phyloP scores from a whole-genome alignment of 2,113 vertebrate species.

The Climacteris rufus region DNA sequence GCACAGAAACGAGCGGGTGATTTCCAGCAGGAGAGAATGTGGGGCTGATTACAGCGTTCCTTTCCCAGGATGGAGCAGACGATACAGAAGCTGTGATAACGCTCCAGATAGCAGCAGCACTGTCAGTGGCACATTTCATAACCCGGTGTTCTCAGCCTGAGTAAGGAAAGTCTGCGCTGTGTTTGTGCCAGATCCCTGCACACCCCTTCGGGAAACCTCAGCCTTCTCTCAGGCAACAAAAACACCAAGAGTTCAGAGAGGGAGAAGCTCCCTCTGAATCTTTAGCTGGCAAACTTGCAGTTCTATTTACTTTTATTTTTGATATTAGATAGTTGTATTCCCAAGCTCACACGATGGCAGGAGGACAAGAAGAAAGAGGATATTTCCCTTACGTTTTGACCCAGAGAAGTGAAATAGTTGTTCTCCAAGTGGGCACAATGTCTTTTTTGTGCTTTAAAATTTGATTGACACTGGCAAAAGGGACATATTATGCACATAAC shows the following conservation, averaged over 20 bases:
- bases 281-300: not conserved
- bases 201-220: not conserved
- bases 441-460: conserved; percentile 13
- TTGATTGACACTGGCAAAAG: conserved; percentile 52
- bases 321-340: not conserved
- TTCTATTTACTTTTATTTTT: not conserved
- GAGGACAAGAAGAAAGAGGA: not conserved
- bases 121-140: conserved; percentile 44
- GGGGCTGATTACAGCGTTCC: conserved; percentile 47
- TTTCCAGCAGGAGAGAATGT: conserved; percentile 38
- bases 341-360: not conserved
- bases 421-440: not conserved
- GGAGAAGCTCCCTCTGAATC: not conserved
- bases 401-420: not conserved
- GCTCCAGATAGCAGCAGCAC: conserved; percentile 1
- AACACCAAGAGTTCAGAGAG: not conserved
- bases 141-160: not conserved
- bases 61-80: conserved; percentile 48
- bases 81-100: conserved; percentile 23
- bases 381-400: not conserved
- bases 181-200: not conserved
- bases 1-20: not conserved
- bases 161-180: not conserved
- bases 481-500: conserved; percentile 2
- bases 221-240: not conserved